Evolutionary conservation across 2,113 vertebrate species (phyloP), one percentile per base, ranked within the genome.

Genomic region (Catharus bicknelli): DNA sequence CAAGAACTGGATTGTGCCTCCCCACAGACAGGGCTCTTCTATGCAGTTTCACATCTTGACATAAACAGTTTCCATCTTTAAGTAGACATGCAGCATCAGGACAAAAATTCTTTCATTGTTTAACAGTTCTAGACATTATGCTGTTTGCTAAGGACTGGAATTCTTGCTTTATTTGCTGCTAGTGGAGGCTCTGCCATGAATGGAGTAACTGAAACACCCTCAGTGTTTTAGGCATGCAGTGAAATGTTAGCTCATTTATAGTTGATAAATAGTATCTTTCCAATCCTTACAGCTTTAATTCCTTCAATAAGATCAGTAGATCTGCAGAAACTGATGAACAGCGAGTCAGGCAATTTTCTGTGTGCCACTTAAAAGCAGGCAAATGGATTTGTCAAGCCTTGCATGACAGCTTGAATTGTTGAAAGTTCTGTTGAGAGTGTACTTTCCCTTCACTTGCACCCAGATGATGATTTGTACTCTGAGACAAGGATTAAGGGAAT

Each of bases 111-210:
- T 94, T 66, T 64, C 5, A 26, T 66, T 69, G 50, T 83, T 70
- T 34, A 9, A 34, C 16, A 47, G 32, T 74, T 87, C 16, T 16
- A 54, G 69, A 58, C 53, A 25, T 73, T 50, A 13, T 27, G 5
- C n/a, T 42, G 17, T 54, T 84, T 58, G 15, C 58, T 53, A 45
- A 3, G 42, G 61, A 32, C 48, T 63, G n/a, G 10, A 73, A 50
- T 89, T 90, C 27, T 57, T 86, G 25, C 18, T 92, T 77, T 38
- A 23, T 80, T 93, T 93, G 36, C 34, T 91, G 48, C 47, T 80
- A 12, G 21, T 53, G 51, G 10, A 81, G 68, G 21, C 48, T 77
- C 23, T 86, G 67, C 34, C 29, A 29, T 32, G 30, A 74, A 11
- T 10, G 15, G 67, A 77, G 48, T 66, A 66, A 50, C 40, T 1